Percentiles rank a stretch among this genome's conserved stretches.
Conservation (phyloP, 2,888 invertebrate genomes). For the Argyresthia goedartella region DNA sequence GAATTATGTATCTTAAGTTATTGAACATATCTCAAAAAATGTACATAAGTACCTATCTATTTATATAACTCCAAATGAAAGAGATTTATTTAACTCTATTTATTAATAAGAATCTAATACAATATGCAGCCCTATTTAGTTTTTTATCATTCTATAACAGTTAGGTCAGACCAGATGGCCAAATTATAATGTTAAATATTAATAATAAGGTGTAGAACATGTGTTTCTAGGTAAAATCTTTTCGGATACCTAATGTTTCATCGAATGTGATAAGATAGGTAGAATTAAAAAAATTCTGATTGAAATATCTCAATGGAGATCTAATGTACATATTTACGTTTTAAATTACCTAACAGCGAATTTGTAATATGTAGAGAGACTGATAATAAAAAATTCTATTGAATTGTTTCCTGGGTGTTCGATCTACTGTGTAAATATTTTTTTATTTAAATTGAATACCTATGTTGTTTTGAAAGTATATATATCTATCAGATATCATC, state of each 20-base stretch:
- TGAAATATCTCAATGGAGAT: too few species aligned
- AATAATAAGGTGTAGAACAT: conserved; percentile 3
- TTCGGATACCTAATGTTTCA: conserved; percentile 5
- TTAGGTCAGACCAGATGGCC: conserved; percentile 33
- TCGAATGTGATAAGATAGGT: conserved; percentile 9
- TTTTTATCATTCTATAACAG: conserved; percentile 11
- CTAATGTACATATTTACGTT: too few species aligned
- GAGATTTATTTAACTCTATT: too few species aligned
- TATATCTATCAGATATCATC: too few species aligned
- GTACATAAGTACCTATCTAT: conserved; percentile 2
- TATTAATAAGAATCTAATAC: too few species aligned
- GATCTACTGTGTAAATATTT: conserved; percentile 15
- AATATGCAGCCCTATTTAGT: background rate
- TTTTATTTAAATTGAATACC: background rate
- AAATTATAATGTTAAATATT: conserved; percentile 23
- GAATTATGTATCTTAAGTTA: conserved; percentile 12
- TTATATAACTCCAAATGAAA: background rate
- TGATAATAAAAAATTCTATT: conserved; percentile 1
- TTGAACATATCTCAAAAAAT: conserved; percentile 22
- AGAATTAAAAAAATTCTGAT: background rate
- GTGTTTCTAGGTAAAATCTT: background rate
- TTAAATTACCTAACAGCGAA: background rate
- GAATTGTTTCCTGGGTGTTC: background rate
- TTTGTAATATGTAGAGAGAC: conserved; percentile 1
- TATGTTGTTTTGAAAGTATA: too few species aligned